A percentile compares a stretch with the other conserved stretches of the same genome.
phyloP scores from a whole-genome alignment of 2,113 vertebrate species.

The Ptilorrhoa leucosticta region DNA sequence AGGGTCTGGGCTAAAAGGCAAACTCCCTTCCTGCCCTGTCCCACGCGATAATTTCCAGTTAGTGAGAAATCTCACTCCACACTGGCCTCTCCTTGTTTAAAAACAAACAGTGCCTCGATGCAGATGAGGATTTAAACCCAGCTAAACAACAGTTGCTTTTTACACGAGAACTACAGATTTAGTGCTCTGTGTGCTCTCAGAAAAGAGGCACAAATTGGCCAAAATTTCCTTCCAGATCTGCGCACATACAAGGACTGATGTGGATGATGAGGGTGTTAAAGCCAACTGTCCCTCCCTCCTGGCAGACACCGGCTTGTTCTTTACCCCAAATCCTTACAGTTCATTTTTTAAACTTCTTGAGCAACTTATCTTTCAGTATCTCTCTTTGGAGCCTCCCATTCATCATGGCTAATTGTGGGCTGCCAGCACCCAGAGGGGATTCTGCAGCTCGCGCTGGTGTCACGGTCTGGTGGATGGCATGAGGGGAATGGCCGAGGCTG shows the following conservation, averaged over 20 bases:
- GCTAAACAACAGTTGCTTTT: not conserved
- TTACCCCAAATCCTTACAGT: not conserved
- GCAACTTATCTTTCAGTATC: slow-evolving; percentile 14
- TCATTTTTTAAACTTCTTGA: not conserved
- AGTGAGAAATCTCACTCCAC: not conserved
- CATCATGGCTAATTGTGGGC: not conserved
- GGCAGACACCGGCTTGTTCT: not conserved
- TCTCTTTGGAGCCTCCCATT: slow-evolving; percentile 1
- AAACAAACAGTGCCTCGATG: not conserved
- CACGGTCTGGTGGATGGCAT: slow-evolving; percentile 45
- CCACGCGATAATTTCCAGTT: not conserved
- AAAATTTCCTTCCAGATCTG: not conserved
- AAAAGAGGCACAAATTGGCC: not conserved
- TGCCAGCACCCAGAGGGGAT: slow-evolving; percentile 28
- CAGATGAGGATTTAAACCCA: not conserved
- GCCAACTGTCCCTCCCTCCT: not conserved
- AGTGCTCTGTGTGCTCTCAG: not conserved
- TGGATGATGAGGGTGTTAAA: not conserved
- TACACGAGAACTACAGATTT: not conserved
- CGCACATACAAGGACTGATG: not conserved
- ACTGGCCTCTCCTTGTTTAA: not conserved
- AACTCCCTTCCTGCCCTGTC: not conserved
- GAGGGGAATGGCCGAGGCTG: slow-evolving; percentile 11
- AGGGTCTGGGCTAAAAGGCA: not conserved
- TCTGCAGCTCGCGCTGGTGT: not conserved